Conservation (phyloP, 2,888 invertebrate species). For the Ditula angustiorana region DNA sequence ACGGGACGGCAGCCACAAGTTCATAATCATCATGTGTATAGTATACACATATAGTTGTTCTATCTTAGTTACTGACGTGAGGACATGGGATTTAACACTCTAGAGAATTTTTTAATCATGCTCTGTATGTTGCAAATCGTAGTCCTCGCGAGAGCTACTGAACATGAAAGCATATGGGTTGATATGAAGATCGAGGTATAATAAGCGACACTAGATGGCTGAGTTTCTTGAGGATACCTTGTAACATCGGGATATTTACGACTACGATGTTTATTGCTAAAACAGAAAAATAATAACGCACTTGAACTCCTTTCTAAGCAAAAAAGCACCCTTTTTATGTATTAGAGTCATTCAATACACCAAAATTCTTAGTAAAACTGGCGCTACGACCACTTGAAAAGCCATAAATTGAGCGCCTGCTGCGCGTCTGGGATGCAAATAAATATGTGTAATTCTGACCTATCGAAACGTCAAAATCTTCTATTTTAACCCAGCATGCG, state of each 20-base stretch:
- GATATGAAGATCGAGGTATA: no score
- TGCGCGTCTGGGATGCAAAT: neutral
- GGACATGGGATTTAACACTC: neutral
- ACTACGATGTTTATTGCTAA: no score
- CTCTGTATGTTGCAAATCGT: no score
- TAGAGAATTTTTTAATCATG: no score
- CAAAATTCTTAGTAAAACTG: slow-evolving; percentile 11
- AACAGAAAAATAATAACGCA: slow-evolving; percentile 17
- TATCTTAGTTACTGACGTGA: slow-evolving; percentile 19
- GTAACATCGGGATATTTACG: no score
- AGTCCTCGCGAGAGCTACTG: no score
- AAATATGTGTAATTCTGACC: neutral
- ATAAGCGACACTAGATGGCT: no score
- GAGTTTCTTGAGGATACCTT: no score
- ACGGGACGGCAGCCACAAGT: slow-evolving; percentile 53
- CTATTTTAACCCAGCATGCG: neutral
- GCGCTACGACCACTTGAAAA: slow-evolving; percentile 26
- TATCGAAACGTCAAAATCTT: neutral
- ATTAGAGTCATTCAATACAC: neutral
- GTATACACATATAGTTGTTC: slow-evolving; percentile 39
- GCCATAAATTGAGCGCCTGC: neutral
- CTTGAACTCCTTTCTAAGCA: slow-evolving; percentile 22
- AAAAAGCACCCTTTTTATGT: slow-evolving; percentile 24
- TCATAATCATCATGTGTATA: slow-evolving; percentile 42
- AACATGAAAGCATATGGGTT: no score